Evolutionary conservation across 2,888 invertebrate species (phyloP), one percentile per base, ranked within the genome.

Genomic region (Leptopilina drosophilae): DNA sequence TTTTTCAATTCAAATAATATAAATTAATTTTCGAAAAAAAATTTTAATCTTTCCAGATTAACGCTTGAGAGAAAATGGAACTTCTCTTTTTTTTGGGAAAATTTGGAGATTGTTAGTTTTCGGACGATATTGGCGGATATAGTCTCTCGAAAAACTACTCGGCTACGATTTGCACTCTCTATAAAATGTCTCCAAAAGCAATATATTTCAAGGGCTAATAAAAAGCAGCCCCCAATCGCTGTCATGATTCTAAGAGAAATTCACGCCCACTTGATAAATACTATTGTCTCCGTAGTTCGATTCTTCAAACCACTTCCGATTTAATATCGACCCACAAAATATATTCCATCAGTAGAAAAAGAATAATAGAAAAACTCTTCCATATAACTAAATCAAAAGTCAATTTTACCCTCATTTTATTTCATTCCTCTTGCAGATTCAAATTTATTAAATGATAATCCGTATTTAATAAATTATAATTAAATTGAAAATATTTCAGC

Each of bases 151-250:
- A 69, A 69, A 49, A 20, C 49, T 69, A 53, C 69, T 49, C 69
- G 49, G 49, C 33, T 69, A 69, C 69, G 26, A 26, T 26, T 69
- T 69, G 69, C 69, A 69, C 69, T 69, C 69, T 69, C 26, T 69
- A 53, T 69, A 69, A 53, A 69, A 26, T 33, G 69, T 26, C 33
- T 69, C 69, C 20, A 26, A 2, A 69, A 69, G 69, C 69, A 69
- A 69, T 69, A 69, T 69, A 69, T 69, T 69, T 69, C 69, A 69
- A 69, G 53, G 33, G 53, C 69, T 26, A 49, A 69, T 69, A 69
- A 69, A 53, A 69, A 69, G 8, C 26, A 8, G 12, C 53, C 11
- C 53, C 53, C 53, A 53, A 33, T 53, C 49, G 7, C 33, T 69
- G 67, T 12, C 69, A 26, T 26, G 53, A 53, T 53, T 69, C 53